Percentiles rank a stretch among this genome's conserved stretches.
These are phyloP conservation scores for Beris chalybata DNA, from an alignment of 2,888 invertebrate species.

Conservation along the genomic window DNA sequence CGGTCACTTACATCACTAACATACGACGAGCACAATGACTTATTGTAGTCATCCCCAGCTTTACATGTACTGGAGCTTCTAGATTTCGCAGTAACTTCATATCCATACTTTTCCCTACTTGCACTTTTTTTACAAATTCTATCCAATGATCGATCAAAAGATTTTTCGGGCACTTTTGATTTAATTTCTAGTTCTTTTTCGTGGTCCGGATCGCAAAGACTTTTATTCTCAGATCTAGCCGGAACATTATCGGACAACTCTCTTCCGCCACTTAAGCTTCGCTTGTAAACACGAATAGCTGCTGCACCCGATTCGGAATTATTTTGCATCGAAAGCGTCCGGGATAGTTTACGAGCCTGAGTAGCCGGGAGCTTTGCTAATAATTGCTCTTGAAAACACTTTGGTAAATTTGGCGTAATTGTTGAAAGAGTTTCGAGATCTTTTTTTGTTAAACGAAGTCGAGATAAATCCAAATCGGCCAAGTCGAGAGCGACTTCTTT, in stretches of 20 bases:
- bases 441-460: slow-evolving; percentile 69
- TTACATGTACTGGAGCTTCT: slow-evolving; percentile 49
- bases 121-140: slow-evolving; percentile 36
- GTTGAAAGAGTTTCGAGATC: slow-evolving; percentile 70
- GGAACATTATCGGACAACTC: slow-evolving; percentile 40
- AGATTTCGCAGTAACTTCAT: slow-evolving; percentile 42
- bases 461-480: slow-evolving; percentile 68
- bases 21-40: slow-evolving; percentile 48
- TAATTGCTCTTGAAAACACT: slow-evolving; percentile 71
- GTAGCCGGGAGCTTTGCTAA: slow-evolving; percentile 70
- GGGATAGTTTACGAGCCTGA: slow-evolving; percentile 67
- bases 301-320: slow-evolving; percentile 43
- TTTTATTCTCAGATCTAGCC: slow-evolving; percentile 13
- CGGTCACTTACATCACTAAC: slow-evolving; percentile 53
- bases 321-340: slow-evolving; percentile 61
- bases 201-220: slow-evolving; percentile 4
- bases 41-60: slow-evolving; percentile 46
- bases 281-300: slow-evolving; percentile 47
- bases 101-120: slow-evolving; percentile 42
- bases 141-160: slow-evolving; percentile 17
- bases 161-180: slow-evolving; percentile 9
- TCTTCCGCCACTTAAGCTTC: slow-evolving; percentile 58
- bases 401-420: slow-evolving; percentile 71
- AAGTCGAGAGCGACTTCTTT: slow-evolving; percentile 56
- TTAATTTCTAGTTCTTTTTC: slow-evolving; percentile 10